Evolutionary conservation across 2,888 invertebrate genomes (phyloP), one percentile per base, ranked within the genome.

Genomic region (Osmoderma eremita): DNA sequence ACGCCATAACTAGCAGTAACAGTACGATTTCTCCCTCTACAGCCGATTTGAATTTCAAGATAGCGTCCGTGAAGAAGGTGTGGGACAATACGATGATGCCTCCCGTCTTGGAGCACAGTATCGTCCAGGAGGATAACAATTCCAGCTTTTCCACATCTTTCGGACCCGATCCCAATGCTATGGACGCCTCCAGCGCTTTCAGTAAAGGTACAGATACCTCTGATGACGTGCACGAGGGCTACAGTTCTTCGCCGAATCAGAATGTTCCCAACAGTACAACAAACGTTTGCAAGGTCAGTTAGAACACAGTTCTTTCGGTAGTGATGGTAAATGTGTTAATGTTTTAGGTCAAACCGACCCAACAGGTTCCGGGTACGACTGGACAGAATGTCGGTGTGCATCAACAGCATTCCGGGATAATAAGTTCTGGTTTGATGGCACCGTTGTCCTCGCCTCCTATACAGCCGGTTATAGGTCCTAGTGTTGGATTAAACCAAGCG

Each of bases 21-120:
- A 92, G 87, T 75, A 89, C 91, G 8, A 92, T 92, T 74, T 91
- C 91, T 10, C 90, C 91, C 15, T 89, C 92, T 71, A 92, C 94
- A 41, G 95, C 95, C 41, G 97, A 97, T 82, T 88, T 97, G 73
- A 95, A 95, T 84, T 88, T 94, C 84, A 97, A 97, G 84, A 96
- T 97, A 75, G 95, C 95, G 39, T 94, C 95, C 71, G 96, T 96
- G 49, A 97, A 97, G 82, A 94, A 92, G 71, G 91, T 92, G 15
- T 94, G 93, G 93, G 93, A 94, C 77, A 64, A 56, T 18, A 65
- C 53, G 22, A 87, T 81, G 71, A 90, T 89, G 89, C 88, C 90
- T 13, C 88, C 89, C 0, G 89, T 88, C 15, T 87, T 87, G 17
- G 90, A 90, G 76, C 86, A 86, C 72, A 81, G 83, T 78, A 75